Conservation (phyloP, 2,113 vertebrate genomes). For the Pelodiscus sinensis region DNA sequence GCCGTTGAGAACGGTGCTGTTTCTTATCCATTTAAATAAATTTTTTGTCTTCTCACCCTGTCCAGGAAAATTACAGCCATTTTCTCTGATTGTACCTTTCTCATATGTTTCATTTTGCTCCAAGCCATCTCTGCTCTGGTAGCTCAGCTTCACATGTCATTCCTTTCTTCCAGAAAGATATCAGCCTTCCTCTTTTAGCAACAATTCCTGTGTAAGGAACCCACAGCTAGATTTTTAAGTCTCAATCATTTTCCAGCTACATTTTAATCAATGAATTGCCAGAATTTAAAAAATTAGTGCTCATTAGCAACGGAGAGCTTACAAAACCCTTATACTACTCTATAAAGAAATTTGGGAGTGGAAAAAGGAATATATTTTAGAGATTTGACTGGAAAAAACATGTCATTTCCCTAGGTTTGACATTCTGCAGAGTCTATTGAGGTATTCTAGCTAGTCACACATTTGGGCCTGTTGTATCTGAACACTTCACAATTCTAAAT, state of each 20-base stretch:
- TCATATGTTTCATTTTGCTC: constrained; percentile 43
- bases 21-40: constrained; percentile 48
- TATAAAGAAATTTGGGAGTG: not conserved
- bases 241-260: not conserved
- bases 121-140: constrained; percentile 33
- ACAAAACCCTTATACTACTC: not conserved
- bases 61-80: constrained; percentile 64
- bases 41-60: constrained; percentile 8
- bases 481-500: not conserved
- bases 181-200: not conserved
- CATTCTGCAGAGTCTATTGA: constrained; percentile 12
- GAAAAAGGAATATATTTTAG: not conserved
- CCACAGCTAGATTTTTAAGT: not conserved
- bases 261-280: constrained; percentile 15
- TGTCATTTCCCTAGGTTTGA: not conserved
- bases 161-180: constrained; percentile 50
- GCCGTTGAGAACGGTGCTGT: not conserved
- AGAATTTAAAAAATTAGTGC: constrained; percentile 19
- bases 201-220: constrained; percentile 20
- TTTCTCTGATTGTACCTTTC: constrained; percentile 65
- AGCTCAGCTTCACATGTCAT: constrained; percentile 7
- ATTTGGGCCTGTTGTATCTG: not conserved
- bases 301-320: not conserved
- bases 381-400: not conserved
- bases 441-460: not conserved